Conservation (phyloP, 2,797 vertebrate species). For the Sebastes matsubarae region DNA sequence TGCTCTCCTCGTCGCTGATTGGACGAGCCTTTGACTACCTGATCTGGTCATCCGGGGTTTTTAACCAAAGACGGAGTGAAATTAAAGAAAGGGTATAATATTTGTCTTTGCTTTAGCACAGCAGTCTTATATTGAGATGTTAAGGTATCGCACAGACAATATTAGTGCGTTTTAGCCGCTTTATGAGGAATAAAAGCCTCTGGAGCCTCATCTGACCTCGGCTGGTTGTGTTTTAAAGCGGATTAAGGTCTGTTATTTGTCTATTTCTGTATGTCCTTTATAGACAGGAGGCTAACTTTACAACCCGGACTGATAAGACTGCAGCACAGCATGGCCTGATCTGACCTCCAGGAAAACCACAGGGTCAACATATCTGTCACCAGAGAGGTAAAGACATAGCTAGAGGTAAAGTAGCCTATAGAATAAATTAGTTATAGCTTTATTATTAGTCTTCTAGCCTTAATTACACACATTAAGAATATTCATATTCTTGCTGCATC, state of each 20-base stretch:
- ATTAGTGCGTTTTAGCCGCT: background rate
- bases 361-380: background rate
- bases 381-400: background rate
- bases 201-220: background rate
- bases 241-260: conserved; percentile 10
- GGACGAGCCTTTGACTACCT: conserved; percentile 36
- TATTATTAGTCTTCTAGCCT: background rate
- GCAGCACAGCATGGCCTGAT: conserved; percentile 46
- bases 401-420: background rate
- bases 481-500: background rate
- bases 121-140: background rate
- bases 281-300: conserved; percentile 13
- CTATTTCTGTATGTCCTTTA: conserved; percentile 23
- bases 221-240: background rate
- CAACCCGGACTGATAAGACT: background rate
- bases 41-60: conserved; percentile 5
- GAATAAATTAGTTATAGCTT: background rate
- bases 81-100: conserved; percentile 36
- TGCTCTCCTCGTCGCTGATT: conserved; percentile 28
- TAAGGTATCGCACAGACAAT: no score
- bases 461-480: background rate
- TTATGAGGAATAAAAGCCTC: background rate
- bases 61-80: conserved; percentile 17
- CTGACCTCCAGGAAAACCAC: conserved; percentile 21
- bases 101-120: background rate